These are phyloP conservation scores for Synanthedon tipuliformis DNA, from an alignment of 2,888 invertebrate species.

Conservation along the genomic window DNA sequence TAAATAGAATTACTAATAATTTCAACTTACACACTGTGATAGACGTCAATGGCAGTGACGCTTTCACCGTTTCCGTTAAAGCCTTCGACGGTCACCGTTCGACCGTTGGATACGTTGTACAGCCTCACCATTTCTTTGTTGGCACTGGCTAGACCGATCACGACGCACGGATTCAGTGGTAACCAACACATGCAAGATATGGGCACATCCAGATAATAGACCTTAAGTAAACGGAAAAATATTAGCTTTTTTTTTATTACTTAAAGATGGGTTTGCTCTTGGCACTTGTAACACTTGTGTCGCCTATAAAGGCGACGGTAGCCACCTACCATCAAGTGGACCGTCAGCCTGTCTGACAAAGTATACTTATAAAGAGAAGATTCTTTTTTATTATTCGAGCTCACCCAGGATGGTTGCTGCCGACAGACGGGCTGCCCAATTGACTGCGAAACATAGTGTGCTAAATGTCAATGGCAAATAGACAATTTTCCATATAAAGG, in stretches of 20 bases:
- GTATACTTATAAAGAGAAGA: no score
- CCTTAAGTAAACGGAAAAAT: conserved; percentile 16
- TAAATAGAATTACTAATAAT: background rate
- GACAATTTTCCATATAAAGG: no score
- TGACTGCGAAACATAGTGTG: no score
- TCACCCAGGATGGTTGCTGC: no score
- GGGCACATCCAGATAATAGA: conserved; percentile 30
- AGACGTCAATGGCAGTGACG: conserved; percentile 29
- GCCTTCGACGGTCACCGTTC: conserved; percentile 28
- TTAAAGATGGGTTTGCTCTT: no score
- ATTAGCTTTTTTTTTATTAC: background rate
- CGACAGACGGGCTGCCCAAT: no score
- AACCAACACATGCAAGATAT: conserved; percentile 44
- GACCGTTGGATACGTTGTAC: conserved; percentile 30
- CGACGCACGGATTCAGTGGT: conserved; percentile 27
- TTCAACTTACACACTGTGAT: conserved; percentile 29
- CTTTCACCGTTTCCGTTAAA: conserved; percentile 13
- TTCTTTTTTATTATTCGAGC: no score
- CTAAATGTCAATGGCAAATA: no score
- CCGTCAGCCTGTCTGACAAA: no score
- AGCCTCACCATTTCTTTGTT: conserved; percentile 19
- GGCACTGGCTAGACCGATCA: conserved; percentile 25
- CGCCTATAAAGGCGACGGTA: no score
- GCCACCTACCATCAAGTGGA: no score
- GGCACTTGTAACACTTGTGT: no score